phyloP scores from a whole-genome alignment of 53 echinoderm and acorn worm genomes.

The Patiria pectinifera region DNA sequence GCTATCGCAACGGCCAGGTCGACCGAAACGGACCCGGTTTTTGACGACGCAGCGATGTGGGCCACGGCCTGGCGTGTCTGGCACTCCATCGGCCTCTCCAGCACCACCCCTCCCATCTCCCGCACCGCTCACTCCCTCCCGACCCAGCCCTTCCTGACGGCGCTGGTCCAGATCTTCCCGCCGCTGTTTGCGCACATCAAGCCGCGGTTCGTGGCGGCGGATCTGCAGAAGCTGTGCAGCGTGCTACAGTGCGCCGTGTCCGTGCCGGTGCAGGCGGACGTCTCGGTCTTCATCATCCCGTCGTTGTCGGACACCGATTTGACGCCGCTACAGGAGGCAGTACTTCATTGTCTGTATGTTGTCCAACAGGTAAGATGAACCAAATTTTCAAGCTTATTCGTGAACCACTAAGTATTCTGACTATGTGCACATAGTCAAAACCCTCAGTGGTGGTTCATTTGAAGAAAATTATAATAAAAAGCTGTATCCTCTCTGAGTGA shows the following conservation, averaged over 20 bases:
- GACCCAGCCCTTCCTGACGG: slow-evolving; percentile 93
- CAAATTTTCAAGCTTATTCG: too few species aligned
- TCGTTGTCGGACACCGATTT: slow-evolving; percentile 85
- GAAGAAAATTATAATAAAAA: too few species aligned
- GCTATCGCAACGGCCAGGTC: not conserved
- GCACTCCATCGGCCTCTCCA: slow-evolving; percentile 89
- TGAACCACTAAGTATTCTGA: too few species aligned
- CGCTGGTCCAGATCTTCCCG: slow-evolving; percentile 95
- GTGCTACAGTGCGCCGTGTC: slow-evolving; percentile 95
- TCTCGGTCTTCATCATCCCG: slow-evolving; percentile 93
- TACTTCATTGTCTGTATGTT: slow-evolving; percentile 88
- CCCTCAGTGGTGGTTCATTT: too few species aligned
- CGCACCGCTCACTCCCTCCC: slow-evolving; percentile 77
- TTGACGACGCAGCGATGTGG: slow-evolving; percentile 88
- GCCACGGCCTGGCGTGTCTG: slow-evolving; percentile 96
- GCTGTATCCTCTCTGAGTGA: too few species aligned
- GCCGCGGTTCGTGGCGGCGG: slow-evolving; percentile 87
- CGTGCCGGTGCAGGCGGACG: slow-evolving; percentile 94
- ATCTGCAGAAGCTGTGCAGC: slow-evolving; percentile 88
- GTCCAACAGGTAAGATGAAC: slow-evolving; percentile 79
- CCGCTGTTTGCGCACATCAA: slow-evolving; percentile 91
- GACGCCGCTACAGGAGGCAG: slow-evolving; percentile 85
- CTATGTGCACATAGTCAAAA: too few species aligned
- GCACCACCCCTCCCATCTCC: slow-evolving; percentile 78
- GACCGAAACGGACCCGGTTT: not conserved